A percentile compares a stretch with the other conserved stretches of the same genome.
Evolutionary conservation across 2,797 vertebrate species (phyloP).

Genomic region (Phylloscopus collybita): DNA sequence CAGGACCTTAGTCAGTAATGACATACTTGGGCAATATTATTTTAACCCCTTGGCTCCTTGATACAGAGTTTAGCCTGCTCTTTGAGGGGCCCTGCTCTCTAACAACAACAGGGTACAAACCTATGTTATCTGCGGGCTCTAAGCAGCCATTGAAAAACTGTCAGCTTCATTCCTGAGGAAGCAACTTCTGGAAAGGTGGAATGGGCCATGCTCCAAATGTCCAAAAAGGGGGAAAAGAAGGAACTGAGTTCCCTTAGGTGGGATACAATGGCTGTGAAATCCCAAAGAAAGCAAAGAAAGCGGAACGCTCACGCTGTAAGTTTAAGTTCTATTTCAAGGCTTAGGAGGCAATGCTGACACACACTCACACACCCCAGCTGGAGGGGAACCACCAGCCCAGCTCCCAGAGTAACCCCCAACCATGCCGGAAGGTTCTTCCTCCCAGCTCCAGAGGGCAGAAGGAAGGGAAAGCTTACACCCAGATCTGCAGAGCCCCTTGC

Average conservation of each 20-base stretch:
- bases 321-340: neutral
- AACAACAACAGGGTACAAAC: neutral
- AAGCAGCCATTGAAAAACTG: neutral
- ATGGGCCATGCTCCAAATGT: neutral
- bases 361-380: neutral
- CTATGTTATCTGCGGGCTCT: neutral
- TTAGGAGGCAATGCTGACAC: neutral
- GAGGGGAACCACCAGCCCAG: neutral
- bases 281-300: neutral
- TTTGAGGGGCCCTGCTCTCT: neutral
- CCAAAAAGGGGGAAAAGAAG: neutral
- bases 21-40: constrained; percentile 31
- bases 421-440: neutral
- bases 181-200: neutral
- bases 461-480: neutral
- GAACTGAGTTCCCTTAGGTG: neutral
- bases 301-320: neutral
- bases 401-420: neutral
- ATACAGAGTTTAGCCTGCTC: neutral
- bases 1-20: constrained; percentile 24
- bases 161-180: neutral
- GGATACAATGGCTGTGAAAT: neutral
- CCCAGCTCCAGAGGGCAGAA: neutral
- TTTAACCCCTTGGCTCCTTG: constrained; percentile 51
- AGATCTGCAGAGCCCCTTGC: fast-evolving